Evolutionary conservation across 1,140 invertebrate genomes (phyloP), one percentile per base, ranked within the genome.

Genomic region (Augochlora pura): DNA sequence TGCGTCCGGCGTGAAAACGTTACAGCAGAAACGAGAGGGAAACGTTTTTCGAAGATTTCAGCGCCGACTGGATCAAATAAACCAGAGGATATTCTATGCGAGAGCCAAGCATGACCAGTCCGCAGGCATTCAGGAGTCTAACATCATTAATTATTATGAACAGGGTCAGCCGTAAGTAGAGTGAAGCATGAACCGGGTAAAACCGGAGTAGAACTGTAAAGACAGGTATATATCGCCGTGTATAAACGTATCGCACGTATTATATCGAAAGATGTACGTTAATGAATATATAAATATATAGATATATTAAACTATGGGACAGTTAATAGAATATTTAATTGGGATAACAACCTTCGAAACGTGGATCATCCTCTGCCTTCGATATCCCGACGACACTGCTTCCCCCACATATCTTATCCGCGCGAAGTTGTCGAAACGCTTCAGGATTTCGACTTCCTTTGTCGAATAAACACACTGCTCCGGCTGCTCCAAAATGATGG

Each of bases 121-220:
- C 59, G 63, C 62, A 65, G 77, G 65, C 70, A 81, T 76, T 72
- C 82, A 46, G 69, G 72, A 72, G 83, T 60, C 68, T 78, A 85
- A 82, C 83, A 75, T 75, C 83, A 85, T 85, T 86, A 85, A 86
- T 86, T 85, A 82, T 85, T 85, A 86, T 69, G 60, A 87, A 84
- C 77, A 87, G 85, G 85, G 82, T 84, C 84, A 83, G 81, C 52
- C 78, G 84, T 86, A 87, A 87, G 81, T 87, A 87, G 85, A 87
- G 66, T 87, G 85, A 81, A 81, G 81, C 85, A 71, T 49, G 67
- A 60, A 60, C 71, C 21, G 63, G 73, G 63, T 77, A 64, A 85
- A 76, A 60, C 65, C 71, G 32, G 66, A 71, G 65, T 46, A 83
- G 54, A 80, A 60, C 38, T 60, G 64, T 68, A 57, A 77, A 81